Base-by-base conservation (phyloP, 2,888 invertebrate species). In the Trachelus iudaicus region DNA sequence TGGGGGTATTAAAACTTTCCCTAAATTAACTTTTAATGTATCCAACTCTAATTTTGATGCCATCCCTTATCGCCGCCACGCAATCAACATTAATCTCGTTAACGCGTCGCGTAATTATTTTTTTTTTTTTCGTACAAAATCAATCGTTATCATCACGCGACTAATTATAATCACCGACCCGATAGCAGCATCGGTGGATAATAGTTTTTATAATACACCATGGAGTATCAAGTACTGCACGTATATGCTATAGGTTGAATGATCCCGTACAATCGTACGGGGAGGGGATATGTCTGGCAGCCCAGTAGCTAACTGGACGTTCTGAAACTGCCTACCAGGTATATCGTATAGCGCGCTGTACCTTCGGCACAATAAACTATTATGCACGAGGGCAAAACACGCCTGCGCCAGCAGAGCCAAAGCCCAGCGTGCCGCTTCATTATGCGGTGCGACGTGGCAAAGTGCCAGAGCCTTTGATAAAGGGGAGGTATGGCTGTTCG, bases 381-480 rank as follows among this genome's bases (percentile, higher is more conserved):
- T 88, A 87, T 86, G 84, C 85, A 81, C 86, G 84, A 86, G 84
- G 84, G 89, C 87, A 88, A 88, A 89, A 89, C 88, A 89, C 85
- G 85, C 83, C 84, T 77, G 82, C 82, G 85, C 86, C 83, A 81
- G 79, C 79, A 85, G 86, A 88, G 87, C 86, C 86, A 85, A 88
- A 89, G 87, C 86, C 87, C 85, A 87, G 85, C 88, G 87, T 86
- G 88, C 88, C 87, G 89, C 90, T 90, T 90, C 88, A 90, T 90
- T 90, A 89, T 90, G 87, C 90, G 89, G 86, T 85, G 86, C 87
- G 85, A 86, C 86, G 86, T 89, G 90, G 90, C 87, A 86, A 87
- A 87, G 87, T 90, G 90, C 90, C 90, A 90, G 83, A 85, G 87
- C 85, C 87, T 85, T 87, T 87, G 87, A 88, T 87, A 86, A 87